A percentile compares a stretch with the other conserved stretches of the same genome.
These are phyloP conservation scores for Chaenogobius annularis DNA, from an alignment of 2,113 vertebrate genomes.

Conservation along the genomic window DNA sequence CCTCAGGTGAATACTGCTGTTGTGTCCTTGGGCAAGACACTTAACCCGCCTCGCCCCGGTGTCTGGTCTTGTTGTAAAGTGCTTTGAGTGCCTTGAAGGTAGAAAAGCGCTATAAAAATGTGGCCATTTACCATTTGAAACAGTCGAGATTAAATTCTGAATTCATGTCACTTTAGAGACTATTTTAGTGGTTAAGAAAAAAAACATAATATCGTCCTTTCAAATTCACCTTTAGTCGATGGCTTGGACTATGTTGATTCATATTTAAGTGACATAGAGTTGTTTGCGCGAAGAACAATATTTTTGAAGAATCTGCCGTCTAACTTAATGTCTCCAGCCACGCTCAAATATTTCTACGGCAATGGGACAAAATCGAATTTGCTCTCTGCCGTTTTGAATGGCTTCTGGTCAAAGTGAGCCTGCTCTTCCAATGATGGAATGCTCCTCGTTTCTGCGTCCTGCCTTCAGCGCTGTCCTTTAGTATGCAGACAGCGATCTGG, in stretches of 20 bases:
- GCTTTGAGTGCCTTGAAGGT: too few relatives aligned
- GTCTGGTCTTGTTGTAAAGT: too few relatives aligned
- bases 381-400: slow-evolving; percentile 38
- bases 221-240: slow-evolving; percentile 29
- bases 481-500: slow-evolving; percentile 42
- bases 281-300: slow-evolving; percentile 39
- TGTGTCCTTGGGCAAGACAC: too few relatives aligned
- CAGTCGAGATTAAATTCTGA: neutral
- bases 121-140: too few relatives aligned
- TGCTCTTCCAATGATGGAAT: slow-evolving; percentile 38
- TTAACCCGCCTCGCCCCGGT: too few relatives aligned
- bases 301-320: slow-evolving; percentile 23
- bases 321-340: slow-evolving; percentile 20
- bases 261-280: slow-evolving; percentile 47
- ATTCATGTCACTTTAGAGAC: neutral
- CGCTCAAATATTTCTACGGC: slow-evolving; percentile 23
- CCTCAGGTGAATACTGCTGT: too few relatives aligned
- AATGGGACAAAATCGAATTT: slow-evolving; percentile 48
- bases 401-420: slow-evolving; percentile 50
- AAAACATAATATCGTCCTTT: slow-evolving; percentile 17
- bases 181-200: slow-evolving; percentile 1
- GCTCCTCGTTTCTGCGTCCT: slow-evolving; percentile 19
- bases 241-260: slow-evolving; percentile 33
- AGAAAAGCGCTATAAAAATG: too few relatives aligned
- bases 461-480: slow-evolving; percentile 27